Evolutionary conservation across 1,140 invertebrate species (phyloP).

Genomic region (Formica exsecta): DNA sequence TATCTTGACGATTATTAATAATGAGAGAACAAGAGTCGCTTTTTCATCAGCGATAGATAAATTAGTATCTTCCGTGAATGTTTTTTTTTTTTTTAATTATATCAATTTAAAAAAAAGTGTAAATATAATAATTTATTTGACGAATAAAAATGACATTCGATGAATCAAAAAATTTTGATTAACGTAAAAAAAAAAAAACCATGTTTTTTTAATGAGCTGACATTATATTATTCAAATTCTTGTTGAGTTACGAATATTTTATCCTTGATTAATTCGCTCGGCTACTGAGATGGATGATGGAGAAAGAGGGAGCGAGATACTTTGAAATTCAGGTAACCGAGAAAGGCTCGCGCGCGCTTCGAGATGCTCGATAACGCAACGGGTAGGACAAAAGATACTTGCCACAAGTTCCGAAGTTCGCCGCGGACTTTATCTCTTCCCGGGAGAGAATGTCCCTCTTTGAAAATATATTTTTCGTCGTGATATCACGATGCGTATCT

Average conservation of each 20-base stretch:
- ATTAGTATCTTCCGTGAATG: neutral
- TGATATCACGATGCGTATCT: constrained; percentile 52
- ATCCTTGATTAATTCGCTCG: constrained; percentile 4
- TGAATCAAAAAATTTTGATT: constrained; percentile 6
- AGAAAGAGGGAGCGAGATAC: neutral
- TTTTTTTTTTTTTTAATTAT: neutral
- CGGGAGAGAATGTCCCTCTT: constrained; percentile 45
- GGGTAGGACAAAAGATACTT: neutral
- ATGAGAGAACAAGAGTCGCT: neutral
- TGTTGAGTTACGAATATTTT: neutral
- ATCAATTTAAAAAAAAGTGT: neutral
- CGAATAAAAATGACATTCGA: neutral
- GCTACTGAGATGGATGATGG: neutral
- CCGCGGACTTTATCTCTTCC: constrained; percentile 36
- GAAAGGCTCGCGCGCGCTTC: neutral
- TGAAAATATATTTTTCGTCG: constrained; percentile 66
- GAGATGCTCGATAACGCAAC: constrained; percentile 57
- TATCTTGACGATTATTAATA: neutral
- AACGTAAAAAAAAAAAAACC: neutral
- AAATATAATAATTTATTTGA: neutral
- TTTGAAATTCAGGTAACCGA: constrained; percentile 28
- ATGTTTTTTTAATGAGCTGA: neutral
- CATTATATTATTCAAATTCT: neutral
- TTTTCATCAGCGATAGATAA: neutral
- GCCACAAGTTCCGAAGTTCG: neutral